Evolutionary conservation across 2,113 vertebrate species (phyloP).

Genomic region (Cavia aperea): DNA sequence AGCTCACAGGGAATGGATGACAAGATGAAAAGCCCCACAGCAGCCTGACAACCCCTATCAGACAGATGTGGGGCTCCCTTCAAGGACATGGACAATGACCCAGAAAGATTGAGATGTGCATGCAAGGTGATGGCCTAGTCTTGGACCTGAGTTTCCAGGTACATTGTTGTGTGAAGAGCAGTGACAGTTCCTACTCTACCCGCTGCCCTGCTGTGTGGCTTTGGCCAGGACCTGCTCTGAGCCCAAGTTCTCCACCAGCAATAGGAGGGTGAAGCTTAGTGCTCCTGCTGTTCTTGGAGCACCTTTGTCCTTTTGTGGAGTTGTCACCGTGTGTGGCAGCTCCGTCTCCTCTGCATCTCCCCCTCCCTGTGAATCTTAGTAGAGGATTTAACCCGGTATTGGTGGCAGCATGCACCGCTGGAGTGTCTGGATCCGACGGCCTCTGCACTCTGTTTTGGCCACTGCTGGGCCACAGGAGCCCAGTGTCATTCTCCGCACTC

Average conservation of each 20-base stretch:
- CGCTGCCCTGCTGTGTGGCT: neutral
- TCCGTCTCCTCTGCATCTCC: neutral
- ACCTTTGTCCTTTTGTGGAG: too few relatives aligned
- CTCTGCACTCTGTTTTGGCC: neutral
- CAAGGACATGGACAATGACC: neutral
- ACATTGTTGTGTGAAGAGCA: too few relatives aligned
- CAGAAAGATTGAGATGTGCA: neutral
- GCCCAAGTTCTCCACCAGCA: neutral
- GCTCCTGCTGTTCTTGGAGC: neutral
- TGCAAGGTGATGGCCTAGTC: neutral
- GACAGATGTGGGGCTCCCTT: neutral
- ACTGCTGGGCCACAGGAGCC: too few relatives aligned
- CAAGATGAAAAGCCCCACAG: neutral
- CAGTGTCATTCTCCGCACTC: too few relatives aligned
- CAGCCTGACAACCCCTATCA: fast-evolving
- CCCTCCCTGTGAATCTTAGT: neutral
- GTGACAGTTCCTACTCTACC: too few relatives aligned
- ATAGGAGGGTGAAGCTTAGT: neutral
- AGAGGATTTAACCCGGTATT: neutral
- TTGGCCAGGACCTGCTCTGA: neutral
- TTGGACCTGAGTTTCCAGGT: neutral
- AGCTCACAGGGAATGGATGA: neutral
- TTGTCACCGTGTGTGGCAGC: neutral
- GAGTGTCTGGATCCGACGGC: neutral
- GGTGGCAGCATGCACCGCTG: neutral